Evolutionary conservation across 2,113 vertebrate species (phyloP).

Genomic region (Platichthys stellatus): DNA sequence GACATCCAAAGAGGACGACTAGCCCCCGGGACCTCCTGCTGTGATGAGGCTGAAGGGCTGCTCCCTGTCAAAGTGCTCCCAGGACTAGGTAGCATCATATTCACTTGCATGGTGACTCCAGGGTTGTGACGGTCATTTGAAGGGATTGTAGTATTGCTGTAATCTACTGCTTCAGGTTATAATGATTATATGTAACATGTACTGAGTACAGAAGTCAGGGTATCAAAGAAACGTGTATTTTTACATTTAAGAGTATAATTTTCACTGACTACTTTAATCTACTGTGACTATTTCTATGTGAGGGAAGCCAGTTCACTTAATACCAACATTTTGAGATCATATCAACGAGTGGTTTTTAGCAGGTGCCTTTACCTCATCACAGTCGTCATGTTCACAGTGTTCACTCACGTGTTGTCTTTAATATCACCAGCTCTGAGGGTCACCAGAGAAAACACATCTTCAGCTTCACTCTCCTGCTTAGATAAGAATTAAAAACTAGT

Average conservation of each 20-base stretch:
- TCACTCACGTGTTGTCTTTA: too few relatives aligned
- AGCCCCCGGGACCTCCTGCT: background rate
- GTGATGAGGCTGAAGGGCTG: background rate
- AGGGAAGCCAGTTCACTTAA: background rate
- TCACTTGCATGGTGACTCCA: background rate
- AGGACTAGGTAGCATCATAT: background rate
- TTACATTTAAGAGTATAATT: slow-evolving; percentile 33
- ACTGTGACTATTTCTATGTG: slow-evolving; percentile 55
- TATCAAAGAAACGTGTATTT: slow-evolving; percentile 50
- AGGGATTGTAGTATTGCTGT: slow-evolving; percentile 6
- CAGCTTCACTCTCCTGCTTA: background rate
- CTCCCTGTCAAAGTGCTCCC: background rate
- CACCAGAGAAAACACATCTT: background rate
- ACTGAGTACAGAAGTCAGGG: slow-evolving; percentile 54
- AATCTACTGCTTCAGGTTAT: slow-evolving; percentile 7
- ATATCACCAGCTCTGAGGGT: too few relatives aligned
- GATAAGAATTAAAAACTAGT: background rate
- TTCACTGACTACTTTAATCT: slow-evolving; percentile 36
- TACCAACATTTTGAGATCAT: background rate
- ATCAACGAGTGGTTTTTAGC: slow-evolving; percentile 22
- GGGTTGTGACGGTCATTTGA: background rate
- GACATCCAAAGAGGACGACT: slow-evolving; percentile 65
- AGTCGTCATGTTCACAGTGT: background rate
- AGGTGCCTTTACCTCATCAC: slow-evolving; percentile 60
- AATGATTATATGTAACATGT: slow-evolving; percentile 9